Evolutionary conservation across 2,113 vertebrate genomes (phyloP).

Genomic region (Muntiacus reevesi): DNA sequence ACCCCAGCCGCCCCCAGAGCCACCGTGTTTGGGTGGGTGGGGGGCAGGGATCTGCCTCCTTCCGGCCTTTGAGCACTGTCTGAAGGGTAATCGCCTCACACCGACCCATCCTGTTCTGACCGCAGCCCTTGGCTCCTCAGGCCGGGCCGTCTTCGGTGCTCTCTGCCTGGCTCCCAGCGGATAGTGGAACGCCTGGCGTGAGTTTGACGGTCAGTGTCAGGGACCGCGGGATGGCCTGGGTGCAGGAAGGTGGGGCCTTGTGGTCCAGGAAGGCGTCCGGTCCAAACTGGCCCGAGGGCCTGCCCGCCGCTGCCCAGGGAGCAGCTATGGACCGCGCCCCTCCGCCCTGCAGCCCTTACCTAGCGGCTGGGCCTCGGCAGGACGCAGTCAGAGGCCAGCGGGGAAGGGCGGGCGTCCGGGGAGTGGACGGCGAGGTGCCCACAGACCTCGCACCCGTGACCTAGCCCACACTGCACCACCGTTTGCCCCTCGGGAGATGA

Average conservation of each 20-base stretch:
- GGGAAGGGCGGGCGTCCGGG: fast-evolving
- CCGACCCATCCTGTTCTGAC: fast-evolving
- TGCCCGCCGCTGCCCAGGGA: not conserved
- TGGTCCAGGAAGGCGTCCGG: fast-evolving
- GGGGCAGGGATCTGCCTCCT: not conserved
- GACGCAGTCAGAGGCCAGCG: fast-evolving
- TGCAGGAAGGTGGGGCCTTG: not conserved
- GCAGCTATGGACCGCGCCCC: fast-evolving
- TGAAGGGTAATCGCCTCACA: fast-evolving
- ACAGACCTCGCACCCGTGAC: too few species aligned
- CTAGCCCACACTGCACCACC: fast-evolving
- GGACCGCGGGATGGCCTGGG: not conserved
- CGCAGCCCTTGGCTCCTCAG: not conserved
- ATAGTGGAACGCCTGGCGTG: fast-evolving
- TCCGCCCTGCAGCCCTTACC: fast-evolving
- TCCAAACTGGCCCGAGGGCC: fast-evolving
- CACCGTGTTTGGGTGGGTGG: fast-evolving
- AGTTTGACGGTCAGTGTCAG: not conserved
- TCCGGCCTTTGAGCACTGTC: fast-evolving
- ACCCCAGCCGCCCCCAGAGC: fast-evolving
- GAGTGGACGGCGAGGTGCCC: not conserved
- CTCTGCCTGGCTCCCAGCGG: not conserved
- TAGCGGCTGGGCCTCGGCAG: fast-evolving
- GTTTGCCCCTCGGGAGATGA: fast-evolving
- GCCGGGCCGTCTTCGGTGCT: fast-evolving